Evolutionary conservation across 2,113 vertebrate species (phyloP), one percentile per base, ranked within the genome.

Genomic region (Ibidorhyncha struthersii): DNA sequence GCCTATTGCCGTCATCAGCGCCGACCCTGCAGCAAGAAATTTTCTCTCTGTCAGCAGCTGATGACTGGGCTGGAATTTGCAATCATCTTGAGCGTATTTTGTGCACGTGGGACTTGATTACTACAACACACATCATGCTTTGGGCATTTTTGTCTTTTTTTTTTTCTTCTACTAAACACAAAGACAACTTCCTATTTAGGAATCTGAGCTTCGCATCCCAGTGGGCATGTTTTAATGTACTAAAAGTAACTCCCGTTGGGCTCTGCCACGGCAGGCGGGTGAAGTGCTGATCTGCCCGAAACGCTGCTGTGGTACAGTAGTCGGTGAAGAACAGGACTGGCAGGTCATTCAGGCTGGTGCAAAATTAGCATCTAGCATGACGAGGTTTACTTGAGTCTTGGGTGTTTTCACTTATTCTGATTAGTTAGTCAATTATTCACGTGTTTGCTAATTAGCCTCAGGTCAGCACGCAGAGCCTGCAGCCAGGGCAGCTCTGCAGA

Each of bases 1-100:
- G 50, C 47, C 53, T 38, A 26, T 38, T 59, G 82, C 78, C 82
- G 85, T 43, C 87, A 84, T 79, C 95, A 90, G 88, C 78, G 85
- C 17, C 34, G 34, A 20, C 78, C 56, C 82, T 82, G 67, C 74
- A 82, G 95, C 90, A 67, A 93, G 88, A 65, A 15, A 18, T 82
- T 47, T 78, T 78, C 89, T 67, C 40, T 52, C 32, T 27, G 2
- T 74, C 78, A 90, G 92, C 70, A 76, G 73, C 82, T 91, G 80
- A 45, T 1, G 9, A 29, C 43, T 29, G 32, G 84, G 2, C 41
- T 82, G 79, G 74, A 25, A 56, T 87, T 20, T 59, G 70, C 32
- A 76, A 14, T 47, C 1, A 1, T 41, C 69, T n/a, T 1, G 43
- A 86, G 58, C 15, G 13, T 4, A 1, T 34, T 43, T 38, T 22